Base-by-base conservation (phyloP, 1,140 invertebrate species). In the Teleogryllus occipitalis region DNA sequence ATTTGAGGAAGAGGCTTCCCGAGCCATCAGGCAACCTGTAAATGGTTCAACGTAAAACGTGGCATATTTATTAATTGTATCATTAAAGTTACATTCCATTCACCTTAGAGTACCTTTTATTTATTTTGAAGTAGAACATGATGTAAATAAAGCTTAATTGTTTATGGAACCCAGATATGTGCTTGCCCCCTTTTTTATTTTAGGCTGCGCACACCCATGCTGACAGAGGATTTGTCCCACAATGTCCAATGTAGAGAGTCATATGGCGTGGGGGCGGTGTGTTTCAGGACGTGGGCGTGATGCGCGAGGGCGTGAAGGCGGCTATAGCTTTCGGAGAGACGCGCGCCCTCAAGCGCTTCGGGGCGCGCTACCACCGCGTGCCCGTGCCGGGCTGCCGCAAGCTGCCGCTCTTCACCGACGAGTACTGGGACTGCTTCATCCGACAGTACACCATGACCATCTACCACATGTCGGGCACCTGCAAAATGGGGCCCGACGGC, bases 371-470 rank as follows among this genome's bases (percentile, higher is more conserved):
- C 80, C 92, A 95, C 83, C 87, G 85, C 47, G 92, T 90, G 54
- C 90, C 90, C 0, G 82, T 94, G 27, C 95, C 95, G 0, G 94
- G 94, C 80, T 96, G 95, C 83, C 93, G 93, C 82, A 92, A 95
- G 82, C 83, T 95, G 14, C 90, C 91, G 0, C 85, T 89, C 0
- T 95, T 90, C 81, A 94, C 93, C 0, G 95, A 97, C 81, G 92
- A 94, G 18, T 96, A 96, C 79, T 95, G 95, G 93, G 91, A 93
- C 79, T 96, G 95, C 82, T 89, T 88, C 8, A 90, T 94, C 2
- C 85, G 92, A 47, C 93, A 96, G 81, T 95, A 95, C 82, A 95
- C 94, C 0, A 91, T 94, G 89, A 95, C 95, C 0, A 95, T 96
- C 76, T 96, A 96, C 83, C 95, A 96, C 81, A 91, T 95, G 87